Evolutionary conservation across 2,888 invertebrate genomes (phyloP).

Genomic region (Abrostola tripartita): DNA sequence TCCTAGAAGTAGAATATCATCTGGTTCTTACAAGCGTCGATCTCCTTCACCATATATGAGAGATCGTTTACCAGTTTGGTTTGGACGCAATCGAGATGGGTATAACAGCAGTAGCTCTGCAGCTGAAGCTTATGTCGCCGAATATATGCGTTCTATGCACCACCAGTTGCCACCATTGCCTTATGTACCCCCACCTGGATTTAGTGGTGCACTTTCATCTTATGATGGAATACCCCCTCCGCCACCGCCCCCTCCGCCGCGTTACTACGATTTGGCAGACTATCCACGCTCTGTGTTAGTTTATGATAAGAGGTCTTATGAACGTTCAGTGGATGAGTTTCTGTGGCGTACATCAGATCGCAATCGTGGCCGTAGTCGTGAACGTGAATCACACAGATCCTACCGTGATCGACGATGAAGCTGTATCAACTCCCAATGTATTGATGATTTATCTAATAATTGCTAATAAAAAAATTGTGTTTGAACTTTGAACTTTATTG

Average conservation of each 20-base stretch:
- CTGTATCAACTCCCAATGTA: slow-evolving; percentile 77
- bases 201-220: slow-evolving; percentile 82
- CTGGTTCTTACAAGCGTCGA: slow-evolving; percentile 86
- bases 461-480: slow-evolving; percentile 83
- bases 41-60: slow-evolving; percentile 89
- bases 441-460: slow-evolving; percentile 76
- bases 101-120: slow-evolving; percentile 84
- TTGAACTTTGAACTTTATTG: slow-evolving; percentile 87
- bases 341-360: slow-evolving; percentile 93
- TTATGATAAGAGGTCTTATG: slow-evolving; percentile 94
- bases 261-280: slow-evolving; percentile 91
- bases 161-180: slow-evolving; percentile 95
- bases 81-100: slow-evolving; percentile 85
- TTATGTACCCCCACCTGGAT: slow-evolving; percentile 91
- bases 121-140: slow-evolving; percentile 96
- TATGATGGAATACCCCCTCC: slow-evolving; percentile 91
- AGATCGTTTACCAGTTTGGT: slow-evolving; percentile 90
- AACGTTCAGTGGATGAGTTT: slow-evolving; percentile 96
- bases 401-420: slow-evolving; percentile 89
- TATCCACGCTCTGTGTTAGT: slow-evolving; percentile 90
- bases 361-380: slow-evolving; percentile 88
- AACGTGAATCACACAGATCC: slow-evolving; percentile 88
- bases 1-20: slow-evolving; percentile 89
- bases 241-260: slow-evolving; percentile 91
- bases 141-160: slow-evolving; percentile 96